A percentile compares a stretch with the other conserved stretches of the same genome.
Evolutionary conservation across 2,113 vertebrate genomes (phyloP).

Genomic region (Centropus unirufus): DNA sequence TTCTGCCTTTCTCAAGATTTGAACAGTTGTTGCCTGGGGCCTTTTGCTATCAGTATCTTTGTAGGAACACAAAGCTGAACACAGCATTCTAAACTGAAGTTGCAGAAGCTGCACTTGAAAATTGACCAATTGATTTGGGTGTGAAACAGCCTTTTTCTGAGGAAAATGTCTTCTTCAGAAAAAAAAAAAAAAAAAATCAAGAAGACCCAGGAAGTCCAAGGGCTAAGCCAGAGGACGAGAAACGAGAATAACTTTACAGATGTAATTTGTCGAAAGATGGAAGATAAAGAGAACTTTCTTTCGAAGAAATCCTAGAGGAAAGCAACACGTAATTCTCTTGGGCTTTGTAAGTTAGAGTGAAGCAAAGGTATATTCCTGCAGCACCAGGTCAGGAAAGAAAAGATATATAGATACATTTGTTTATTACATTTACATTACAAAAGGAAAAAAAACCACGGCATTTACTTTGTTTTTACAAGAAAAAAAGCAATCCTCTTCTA

Average conservation of each 20-base stretch:
- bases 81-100: not conserved
- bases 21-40: constrained; percentile 34
- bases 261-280: not conserved
- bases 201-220: not conserved
- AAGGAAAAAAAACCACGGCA: not conserved
- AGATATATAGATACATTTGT: not conserved
- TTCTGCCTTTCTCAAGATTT: constrained; percentile 34
- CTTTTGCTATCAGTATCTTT: constrained; percentile 26
- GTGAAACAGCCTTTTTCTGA: not conserved
- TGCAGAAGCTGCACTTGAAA: constrained; percentile 10
- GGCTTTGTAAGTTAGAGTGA: not conserved
- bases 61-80: constrained; percentile 25
- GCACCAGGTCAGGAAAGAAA: not conserved
- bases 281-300: constrained; percentile 32
- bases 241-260: not conserved
- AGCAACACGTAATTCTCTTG: not conserved
- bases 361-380: not conserved
- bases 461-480: not conserved
- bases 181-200: not conserved
- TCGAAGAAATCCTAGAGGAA: not conserved
- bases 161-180: not conserved
- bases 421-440: not conserved
- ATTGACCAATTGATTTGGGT: constrained; percentile 9
- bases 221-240: not conserved
- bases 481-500: not conserved